phyloP scores from a whole-genome alignment of 2,888 invertebrate genomes.

The Sceliomorpha sp. region DNA sequence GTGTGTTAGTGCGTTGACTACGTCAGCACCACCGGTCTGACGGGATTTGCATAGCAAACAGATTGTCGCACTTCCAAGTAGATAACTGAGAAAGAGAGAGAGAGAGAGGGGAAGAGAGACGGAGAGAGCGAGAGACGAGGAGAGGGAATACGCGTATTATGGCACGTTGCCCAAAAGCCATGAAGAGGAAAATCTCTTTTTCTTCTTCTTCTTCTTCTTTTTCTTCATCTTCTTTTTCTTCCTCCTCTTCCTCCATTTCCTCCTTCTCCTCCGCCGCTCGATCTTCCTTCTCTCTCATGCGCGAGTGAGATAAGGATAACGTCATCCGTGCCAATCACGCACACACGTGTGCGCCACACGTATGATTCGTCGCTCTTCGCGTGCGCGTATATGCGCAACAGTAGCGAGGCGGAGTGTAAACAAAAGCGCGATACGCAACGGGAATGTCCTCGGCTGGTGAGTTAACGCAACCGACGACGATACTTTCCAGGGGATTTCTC shows the following conservation, averaged over 20 bases:
- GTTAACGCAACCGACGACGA: slow-evolving; percentile 24
- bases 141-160: slow-evolving; percentile 23
- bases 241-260: no score
- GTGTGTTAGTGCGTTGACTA: slow-evolving; percentile 62
- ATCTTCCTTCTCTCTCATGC: no score
- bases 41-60: slow-evolving; percentile 79
- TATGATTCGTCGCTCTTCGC: neutral
- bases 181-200: slow-evolving; percentile 35
- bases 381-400: slow-evolving; percentile 18
- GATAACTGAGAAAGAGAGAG: slow-evolving; percentile 70
- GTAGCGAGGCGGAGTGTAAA: slow-evolving; percentile 46
- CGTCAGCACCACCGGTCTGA: slow-evolving; percentile 75
- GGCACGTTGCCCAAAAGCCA: slow-evolving; percentile 32
- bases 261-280: no score
- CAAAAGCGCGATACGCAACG: slow-evolving; percentile 53
- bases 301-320: slow-evolving; percentile 10
- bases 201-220: slow-evolving; percentile 10
- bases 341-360: no score
- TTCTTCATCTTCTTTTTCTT: no score
- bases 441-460: slow-evolving; percentile 52
- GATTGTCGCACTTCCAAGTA: slow-evolving; percentile 77
- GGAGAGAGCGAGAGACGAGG: slow-evolving; percentile 18
- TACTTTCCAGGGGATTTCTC: slow-evolving; percentile 16
- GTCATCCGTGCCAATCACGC: no score
- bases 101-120: slow-evolving; percentile 9